These are phyloP conservation scores for Drosophila nannoptera DNA, from an alignment of 1,140 invertebrate species.

Conservation along the genomic window DNA sequence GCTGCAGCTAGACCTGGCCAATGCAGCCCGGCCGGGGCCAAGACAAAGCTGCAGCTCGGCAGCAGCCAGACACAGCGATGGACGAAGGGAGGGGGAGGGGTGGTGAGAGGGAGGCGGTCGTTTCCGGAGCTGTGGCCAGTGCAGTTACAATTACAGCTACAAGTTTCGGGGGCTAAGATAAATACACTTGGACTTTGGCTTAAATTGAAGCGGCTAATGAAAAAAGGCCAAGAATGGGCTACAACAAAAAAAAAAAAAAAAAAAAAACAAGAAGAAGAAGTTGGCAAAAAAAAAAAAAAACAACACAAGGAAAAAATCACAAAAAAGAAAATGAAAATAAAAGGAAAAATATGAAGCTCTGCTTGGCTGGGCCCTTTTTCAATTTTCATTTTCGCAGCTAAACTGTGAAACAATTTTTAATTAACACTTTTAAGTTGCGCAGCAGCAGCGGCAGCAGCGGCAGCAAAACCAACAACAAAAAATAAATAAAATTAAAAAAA, in stretches of 20 bases:
- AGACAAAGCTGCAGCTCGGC: conserved; percentile 30
- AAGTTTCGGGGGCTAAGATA: conserved; percentile 67
- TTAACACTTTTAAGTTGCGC: conserved; percentile 77
- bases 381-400: conserved; percentile 79
- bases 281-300: conserved; percentile 6
- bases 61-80: conserved; percentile 3
- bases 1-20: conserved; percentile 21
- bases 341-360: conserved; percentile 50
- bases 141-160: conserved; percentile 61
- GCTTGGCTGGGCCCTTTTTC: conserved; percentile 64
- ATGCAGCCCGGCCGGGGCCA: background rate
- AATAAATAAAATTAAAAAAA: conserved; percentile 45
- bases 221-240: conserved; percentile 48
- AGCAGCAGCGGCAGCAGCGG: too few species aligned
- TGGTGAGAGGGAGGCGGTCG: background rate
- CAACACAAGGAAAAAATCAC: background rate
- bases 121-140: conserved; percentile 35
- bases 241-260: conserved; percentile 21
- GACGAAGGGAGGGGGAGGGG: too few species aligned
- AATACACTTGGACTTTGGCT: conserved; percentile 66
- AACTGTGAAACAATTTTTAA: conserved; percentile 79
- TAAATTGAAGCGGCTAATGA: conserved; percentile 72
- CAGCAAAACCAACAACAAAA: conserved; percentile 35
- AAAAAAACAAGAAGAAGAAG: background rate
- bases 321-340: conserved; percentile 24